phyloP scores from a whole-genome alignment of 2,888 invertebrate genomes.

The Tortrix viridana region DNA sequence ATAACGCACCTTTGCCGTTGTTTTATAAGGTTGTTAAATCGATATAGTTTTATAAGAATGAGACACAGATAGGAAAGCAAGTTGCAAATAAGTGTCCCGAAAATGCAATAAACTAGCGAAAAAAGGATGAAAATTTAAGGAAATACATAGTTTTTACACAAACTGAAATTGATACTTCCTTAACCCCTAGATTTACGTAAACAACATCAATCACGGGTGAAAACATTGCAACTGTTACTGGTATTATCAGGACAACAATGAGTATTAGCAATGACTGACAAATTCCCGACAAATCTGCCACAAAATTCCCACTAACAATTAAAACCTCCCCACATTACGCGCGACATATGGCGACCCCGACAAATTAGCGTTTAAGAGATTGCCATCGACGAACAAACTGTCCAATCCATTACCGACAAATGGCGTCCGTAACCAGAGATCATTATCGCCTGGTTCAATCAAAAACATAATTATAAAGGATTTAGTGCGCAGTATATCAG shows the following conservation, averaged over 20 bases:
- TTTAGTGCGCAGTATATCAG: slow-evolving; percentile 53
- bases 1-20: no score
- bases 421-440: slow-evolving; percentile 76
- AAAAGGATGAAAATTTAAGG: no score
- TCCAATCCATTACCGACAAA: slow-evolving; percentile 79
- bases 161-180: no score
- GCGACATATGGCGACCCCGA: slow-evolving; percentile 76
- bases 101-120: no score
- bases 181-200: no score
- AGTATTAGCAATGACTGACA: slow-evolving; percentile 2
- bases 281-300: slow-evolving; percentile 25
- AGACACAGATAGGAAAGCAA: no score
- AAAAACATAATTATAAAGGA: slow-evolving; percentile 74
- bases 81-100: no score
- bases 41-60: no score
- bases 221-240: not conserved
- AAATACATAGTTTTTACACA: no score
- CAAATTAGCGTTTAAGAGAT: slow-evolving; percentile 80
- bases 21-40: no score
- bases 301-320: slow-evolving; percentile 43
- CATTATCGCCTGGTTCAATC: slow-evolving; percentile 75
- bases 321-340: slow-evolving; percentile 44
- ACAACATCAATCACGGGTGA: no score
- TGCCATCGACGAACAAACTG: slow-evolving; percentile 70
- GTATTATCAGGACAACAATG: not conserved